Evolutionary conservation across 2,797 vertebrate species (phyloP), one percentile per base, ranked within the genome.

Genomic region (Notamacropus eugenii): DNA sequence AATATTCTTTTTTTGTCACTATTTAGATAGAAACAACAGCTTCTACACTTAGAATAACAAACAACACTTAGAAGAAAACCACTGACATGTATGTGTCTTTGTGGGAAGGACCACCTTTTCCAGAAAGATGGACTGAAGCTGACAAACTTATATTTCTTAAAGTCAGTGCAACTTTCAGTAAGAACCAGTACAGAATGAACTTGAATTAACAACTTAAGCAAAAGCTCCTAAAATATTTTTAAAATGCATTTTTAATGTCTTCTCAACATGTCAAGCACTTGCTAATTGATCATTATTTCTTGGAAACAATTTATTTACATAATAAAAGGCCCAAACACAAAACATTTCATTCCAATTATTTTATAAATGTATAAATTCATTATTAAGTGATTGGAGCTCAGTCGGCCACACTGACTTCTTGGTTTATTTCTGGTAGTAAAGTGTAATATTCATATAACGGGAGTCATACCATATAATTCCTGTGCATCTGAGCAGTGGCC

Each of bases 401-500:
- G 95, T 93, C 56, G 96, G 96, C n/a, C 2, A 19, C 31, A 90
- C 94, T 92, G 91, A 74, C 67, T 82, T 40, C 4, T 82, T 82
- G n/a, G 40, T 46, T 46, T 46, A 46, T 46, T 82, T 82, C 40
- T 46, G 22, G 40, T 46, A 24, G 22, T 22, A 82, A 82, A 93
- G 54, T 90, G 90, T 93, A 57, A 92, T 58, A 91, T 55, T n/a
- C 46, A 95, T 97, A 94, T 91, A 93, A 11, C 74, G 16, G 24
- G 87, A 96, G 59, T 27, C 96, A 0, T 98, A 99, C 99, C 99
- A 96, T 55, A 1, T 94, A 95, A 40, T n/a, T 98, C 96, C 96
- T 98, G 40, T 98, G 98, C 97, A 98, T 98, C 97, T 99, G 99
- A 55, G 98, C 98, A 12, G 98, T 99, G 58, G 99, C 99, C 99